phyloP scores from a whole-genome alignment of 2,888 invertebrate species.

The Sminthurides aquaticus region DNA sequence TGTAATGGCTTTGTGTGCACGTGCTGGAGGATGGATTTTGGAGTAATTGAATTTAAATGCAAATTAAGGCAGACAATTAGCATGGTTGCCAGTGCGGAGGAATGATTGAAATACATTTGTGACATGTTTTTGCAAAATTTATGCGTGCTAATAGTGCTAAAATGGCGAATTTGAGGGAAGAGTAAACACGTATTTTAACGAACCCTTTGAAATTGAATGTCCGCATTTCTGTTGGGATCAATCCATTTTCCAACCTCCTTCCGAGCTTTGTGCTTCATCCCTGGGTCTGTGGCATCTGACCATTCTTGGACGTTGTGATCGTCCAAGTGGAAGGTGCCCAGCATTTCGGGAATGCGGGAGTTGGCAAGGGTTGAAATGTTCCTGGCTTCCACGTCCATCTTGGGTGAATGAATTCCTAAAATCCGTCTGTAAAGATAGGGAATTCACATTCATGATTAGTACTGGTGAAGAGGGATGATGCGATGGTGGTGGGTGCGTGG shows the following conservation, averaged over 20 bases:
- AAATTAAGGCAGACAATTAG: too few relatives aligned
- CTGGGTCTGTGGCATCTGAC: constrained; percentile 39
- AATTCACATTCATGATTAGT: not conserved
- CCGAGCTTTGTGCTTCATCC: constrained; percentile 36
- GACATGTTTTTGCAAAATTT: too few relatives aligned
- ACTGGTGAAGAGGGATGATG: too few relatives aligned
- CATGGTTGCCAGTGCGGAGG: too few relatives aligned
- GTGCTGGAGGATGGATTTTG: too few relatives aligned
- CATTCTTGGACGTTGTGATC: constrained; percentile 43
- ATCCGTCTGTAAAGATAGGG: not conserved
- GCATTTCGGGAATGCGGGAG: constrained; percentile 37
- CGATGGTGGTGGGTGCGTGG: too few relatives aligned
- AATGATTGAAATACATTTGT: too few relatives aligned
- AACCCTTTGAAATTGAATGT: constrained; percentile 43
- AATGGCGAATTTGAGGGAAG: too few relatives aligned
- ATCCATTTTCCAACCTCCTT: constrained; percentile 43
- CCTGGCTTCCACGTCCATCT: constrained; percentile 21
- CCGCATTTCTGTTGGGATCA: constrained; percentile 39
- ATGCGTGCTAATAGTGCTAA: too few relatives aligned
- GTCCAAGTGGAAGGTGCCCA: constrained; percentile 42
- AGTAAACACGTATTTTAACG: too few relatives aligned
- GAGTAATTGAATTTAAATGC: too few relatives aligned
- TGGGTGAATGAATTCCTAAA: not conserved
- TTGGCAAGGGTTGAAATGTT: constrained; percentile 12
- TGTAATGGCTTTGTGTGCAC: too few relatives aligned